Base-by-base conservation (phyloP, 1,140 invertebrate species). In the Drosophila repleta region DNA sequence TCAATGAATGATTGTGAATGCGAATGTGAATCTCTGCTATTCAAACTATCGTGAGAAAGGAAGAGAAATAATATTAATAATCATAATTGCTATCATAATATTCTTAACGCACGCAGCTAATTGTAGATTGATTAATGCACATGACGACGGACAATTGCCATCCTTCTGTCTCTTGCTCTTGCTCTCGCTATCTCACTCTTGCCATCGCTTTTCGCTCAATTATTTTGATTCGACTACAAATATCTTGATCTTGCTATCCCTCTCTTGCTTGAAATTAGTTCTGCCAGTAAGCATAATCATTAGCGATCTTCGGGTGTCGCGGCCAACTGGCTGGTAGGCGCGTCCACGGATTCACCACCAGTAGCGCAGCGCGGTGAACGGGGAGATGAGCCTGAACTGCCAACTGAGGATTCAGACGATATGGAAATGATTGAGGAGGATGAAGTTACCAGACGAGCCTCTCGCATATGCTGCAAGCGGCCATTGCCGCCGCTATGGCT, bases 351-450 rank as follows among this genome's bases (percentile, higher is more conserved):
- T 13, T 70, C 73, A 6, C 46, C 63, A n/a, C 55, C 73, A 49
- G 73, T 66, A 6, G 56, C 55, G 26, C 61, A 71, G n/a, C 56
- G 68, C 18, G 80, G 71, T 35, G 75, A 74, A 7, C 78, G 76
- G 6, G 89, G 63, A n/a, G 81, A 79, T 32, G 89, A 89, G 20
- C 79, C 73, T 39, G 76, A 82, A 17, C 83, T 84, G 67, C 61
- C 90, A 45, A 91, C 81, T 60, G 90, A 91, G 49, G 90, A 91
- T 52, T 91, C 90, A 43, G 90, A 91, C 20, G 90, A 91, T 91
- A 91, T 91, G 53, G 90, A 91, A 82, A 91, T 91, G 67, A 91
- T 91, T 56, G 79, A 75, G 17, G 90, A 91, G 13, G 85, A 77
- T 3, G 90, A 88, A 29, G 81, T 91, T 10, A 80, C 87, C 35